Percentiles rank a stretch among this genome's conserved stretches.
Conservation (phyloP, 64 coral and sea anemone genomes). For the Porites lutea region DNA sequence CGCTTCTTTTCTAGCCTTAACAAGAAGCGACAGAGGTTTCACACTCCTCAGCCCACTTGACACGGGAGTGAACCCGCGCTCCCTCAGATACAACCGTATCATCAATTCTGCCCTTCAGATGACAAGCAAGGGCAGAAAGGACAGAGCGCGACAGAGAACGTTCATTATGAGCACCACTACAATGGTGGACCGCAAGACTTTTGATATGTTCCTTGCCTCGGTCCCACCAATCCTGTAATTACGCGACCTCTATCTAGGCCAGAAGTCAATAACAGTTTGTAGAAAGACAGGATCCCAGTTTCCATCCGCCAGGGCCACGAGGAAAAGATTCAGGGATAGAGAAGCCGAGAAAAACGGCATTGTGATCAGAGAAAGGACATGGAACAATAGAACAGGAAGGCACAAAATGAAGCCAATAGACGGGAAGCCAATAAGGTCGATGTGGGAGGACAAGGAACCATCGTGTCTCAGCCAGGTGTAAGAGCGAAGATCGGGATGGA, state of each 20-base stretch:
- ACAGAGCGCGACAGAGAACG: rapidly evolving
- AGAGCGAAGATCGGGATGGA: background rate
- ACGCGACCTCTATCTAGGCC: background rate
- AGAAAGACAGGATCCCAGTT: background rate
- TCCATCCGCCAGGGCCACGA: conserved; percentile 20
- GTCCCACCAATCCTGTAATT: background rate
- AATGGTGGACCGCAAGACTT: background rate
- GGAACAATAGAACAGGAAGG: background rate
- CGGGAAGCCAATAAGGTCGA: background rate
- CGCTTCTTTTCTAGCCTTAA: too few relatives aligned
- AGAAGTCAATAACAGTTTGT: background rate
- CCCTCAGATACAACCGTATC: background rate
- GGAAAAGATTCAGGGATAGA: background rate
- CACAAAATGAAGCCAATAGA: background rate
- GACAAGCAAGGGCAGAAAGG: background rate
- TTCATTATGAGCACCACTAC: too few relatives aligned
- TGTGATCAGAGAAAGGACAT: conserved; percentile 57
- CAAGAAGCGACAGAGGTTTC: too few relatives aligned
- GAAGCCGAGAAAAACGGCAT: background rate
- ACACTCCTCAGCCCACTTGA: background rate
- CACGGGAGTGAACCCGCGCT: background rate
- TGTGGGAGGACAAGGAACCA: background rate
- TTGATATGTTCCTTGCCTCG: background rate
- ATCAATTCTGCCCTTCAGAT: background rate
- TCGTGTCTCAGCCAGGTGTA: background rate